Percentiles rank a stretch among this genome's conserved stretches.
phyloP scores from a whole-genome alignment of 2,888 invertebrate species.

The Cerceris rybyensis region DNA sequence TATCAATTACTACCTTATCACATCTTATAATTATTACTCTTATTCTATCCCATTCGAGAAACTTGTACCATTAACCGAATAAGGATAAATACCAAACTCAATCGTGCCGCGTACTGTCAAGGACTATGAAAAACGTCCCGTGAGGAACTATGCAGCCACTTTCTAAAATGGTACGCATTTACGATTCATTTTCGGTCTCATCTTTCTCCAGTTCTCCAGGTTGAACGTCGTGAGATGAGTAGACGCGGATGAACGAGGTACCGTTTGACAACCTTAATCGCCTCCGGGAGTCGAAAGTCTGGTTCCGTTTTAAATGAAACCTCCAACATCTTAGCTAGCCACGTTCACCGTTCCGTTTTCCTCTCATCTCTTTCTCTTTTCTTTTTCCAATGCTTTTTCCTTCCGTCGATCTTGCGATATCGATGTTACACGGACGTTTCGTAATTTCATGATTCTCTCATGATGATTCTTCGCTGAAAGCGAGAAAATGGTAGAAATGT shows the following conservation, averaged over 20 bases:
- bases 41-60: no score
- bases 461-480: neutral
- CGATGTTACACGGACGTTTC: neutral
- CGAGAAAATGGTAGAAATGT: neutral
- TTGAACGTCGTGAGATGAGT: neutral
- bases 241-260: slow-evolving; percentile 48
- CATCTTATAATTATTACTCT: no score
- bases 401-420: neutral
- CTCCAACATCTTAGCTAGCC: neutral
- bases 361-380: neutral
- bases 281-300: slow-evolving; percentile 29
- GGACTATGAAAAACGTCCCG: neutral
- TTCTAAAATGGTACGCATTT: slow-evolving; percentile 31
- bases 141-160: slow-evolving; percentile 11
- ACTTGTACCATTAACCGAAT: neutral
- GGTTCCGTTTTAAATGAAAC: slow-evolving; percentile 27
- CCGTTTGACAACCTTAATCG: slow-evolving; percentile 67
- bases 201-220: neutral
- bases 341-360: slow-evolving; percentile 13
- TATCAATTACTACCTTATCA: no score
- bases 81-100: neutral
- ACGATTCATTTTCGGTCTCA: slow-evolving; percentile 20
- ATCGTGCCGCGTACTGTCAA: neutral
- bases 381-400: neutral
- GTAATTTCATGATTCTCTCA: no score